Evolutionary conservation across 2,888 invertebrate species (phyloP).

Genomic region (Cremastinae sp.): DNA sequence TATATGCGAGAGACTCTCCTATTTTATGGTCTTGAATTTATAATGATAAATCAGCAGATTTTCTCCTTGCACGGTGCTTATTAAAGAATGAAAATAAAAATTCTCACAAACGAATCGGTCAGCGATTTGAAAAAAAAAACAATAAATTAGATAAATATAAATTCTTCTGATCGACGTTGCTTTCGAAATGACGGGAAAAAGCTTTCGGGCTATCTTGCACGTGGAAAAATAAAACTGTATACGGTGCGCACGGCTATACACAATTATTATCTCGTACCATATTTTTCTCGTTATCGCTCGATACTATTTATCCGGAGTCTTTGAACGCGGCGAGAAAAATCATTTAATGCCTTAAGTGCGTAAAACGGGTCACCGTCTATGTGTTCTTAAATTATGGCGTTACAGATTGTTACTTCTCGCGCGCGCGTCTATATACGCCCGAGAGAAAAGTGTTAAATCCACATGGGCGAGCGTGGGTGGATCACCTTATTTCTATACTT

Average conservation of each 20-base stretch:
- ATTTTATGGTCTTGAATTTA: background rate
- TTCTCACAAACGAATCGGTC: too few species aligned
- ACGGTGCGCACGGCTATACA: background rate
- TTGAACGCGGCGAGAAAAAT: conserved; percentile 22
- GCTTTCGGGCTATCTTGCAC: background rate
- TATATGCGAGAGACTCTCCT: conserved; percentile 21
- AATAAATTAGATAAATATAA: too few species aligned
- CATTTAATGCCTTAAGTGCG: conserved; percentile 21
- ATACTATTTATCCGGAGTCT: conserved; percentile 10
- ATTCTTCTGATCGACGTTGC: too few species aligned
- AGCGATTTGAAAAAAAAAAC: too few species aligned
- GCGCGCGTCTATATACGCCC: too few species aligned
- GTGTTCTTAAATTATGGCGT: conserved; percentile 20
- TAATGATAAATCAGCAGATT: too few species aligned
- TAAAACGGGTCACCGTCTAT: conserved; percentile 31
- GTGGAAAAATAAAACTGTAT: background rate
- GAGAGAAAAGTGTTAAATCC: conserved; percentile 50
- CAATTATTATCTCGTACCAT: conserved; percentile 17
- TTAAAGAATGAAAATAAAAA: too few species aligned
- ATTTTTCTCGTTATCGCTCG: conserved; percentile 13
- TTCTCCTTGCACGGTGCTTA: too few species aligned
- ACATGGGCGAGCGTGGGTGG: conserved; percentile 69
- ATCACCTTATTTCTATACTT: background rate
- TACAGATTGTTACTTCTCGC: conserved; percentile 52
- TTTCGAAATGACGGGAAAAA: conserved; percentile 3